A percentile compares a stretch with the other conserved stretches of the same genome.
Conservation (phyloP, 2,113 vertebrate species). For the Calonectris borealis region DNA sequence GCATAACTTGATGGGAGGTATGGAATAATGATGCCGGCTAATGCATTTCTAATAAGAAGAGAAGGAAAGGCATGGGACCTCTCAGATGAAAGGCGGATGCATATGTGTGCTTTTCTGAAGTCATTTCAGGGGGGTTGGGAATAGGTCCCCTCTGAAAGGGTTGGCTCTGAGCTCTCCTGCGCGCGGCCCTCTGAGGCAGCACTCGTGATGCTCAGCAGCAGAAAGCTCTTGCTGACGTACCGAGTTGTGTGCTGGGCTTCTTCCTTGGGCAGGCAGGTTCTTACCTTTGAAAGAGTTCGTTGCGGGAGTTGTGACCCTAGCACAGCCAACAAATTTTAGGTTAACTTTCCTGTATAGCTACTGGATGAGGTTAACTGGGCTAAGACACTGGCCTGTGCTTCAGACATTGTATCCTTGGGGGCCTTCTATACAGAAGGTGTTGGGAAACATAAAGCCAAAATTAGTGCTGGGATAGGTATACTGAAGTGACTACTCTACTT, state of each 20-base stretch:
- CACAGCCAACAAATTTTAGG: background rate
- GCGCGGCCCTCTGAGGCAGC: fast-evolving
- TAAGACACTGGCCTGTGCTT: background rate
- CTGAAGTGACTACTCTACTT: background rate
- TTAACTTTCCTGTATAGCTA: background rate
- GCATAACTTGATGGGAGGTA: background rate
- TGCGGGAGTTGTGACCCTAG: background rate
- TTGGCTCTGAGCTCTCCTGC: background rate
- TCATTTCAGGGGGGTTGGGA: background rate
- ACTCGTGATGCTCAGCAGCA: background rate
- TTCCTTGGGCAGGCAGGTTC: background rate
- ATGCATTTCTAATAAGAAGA: background rate
- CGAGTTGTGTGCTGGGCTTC: fast-evolving
- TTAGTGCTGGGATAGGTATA: background rate
- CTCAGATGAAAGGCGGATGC: background rate
- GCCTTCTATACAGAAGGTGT: background rate
- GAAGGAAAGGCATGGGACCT: background rate
- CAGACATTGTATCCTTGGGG: background rate
- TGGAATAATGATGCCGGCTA: background rate
- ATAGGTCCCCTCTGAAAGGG: background rate
- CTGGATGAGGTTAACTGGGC: background rate
- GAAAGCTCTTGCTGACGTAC: background rate
- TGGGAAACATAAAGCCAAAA: background rate
- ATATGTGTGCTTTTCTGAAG: background rate
- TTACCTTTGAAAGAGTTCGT: background rate